phyloP scores from a whole-genome alignment of 1,140 invertebrate species.

The Sminthurinus signatus region DNA sequence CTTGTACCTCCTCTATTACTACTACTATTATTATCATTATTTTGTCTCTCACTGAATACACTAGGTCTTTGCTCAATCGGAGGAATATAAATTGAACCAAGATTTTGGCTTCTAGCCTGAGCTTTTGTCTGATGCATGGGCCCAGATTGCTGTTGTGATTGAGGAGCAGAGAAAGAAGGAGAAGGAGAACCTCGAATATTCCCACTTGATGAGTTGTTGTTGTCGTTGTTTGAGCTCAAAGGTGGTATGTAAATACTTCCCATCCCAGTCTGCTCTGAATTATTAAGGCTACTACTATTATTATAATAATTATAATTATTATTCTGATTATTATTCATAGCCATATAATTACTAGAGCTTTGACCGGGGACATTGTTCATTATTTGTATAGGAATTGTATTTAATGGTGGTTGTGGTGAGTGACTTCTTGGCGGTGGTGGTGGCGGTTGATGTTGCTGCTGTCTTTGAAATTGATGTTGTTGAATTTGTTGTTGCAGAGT shows the following conservation, averaged over 20 bases:
- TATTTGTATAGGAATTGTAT: background rate
- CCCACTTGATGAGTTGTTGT: too few relatives aligned
- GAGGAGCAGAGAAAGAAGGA: constrained; percentile 7
- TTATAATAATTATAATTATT: too few relatives aligned
- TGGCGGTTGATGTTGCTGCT: background rate
- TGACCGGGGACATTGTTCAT: background rate
- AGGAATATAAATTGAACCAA: constrained; percentile 45
- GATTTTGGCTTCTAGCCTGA: constrained; percentile 37
- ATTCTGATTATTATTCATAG: too few relatives aligned
- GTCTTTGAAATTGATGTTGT: constrained; percentile 7
- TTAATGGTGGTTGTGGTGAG: constrained; percentile 37
- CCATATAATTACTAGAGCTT: constrained; percentile 3
- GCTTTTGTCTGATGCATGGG: constrained; percentile 35
- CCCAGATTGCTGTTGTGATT: constrained; percentile 3
- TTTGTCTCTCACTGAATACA: constrained; percentile 12
- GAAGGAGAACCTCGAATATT: too few relatives aligned
- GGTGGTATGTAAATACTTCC: constrained; percentile 19
- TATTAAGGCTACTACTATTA: constrained; percentile 1
- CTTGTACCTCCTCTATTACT: background rate
- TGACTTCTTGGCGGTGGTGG: constrained; percentile 48
- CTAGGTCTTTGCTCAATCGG: constrained; percentile 35
- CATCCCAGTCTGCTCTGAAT: background rate
- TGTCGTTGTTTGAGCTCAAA: too few relatives aligned
- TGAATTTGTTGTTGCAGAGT: constrained; percentile 4
- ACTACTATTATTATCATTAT: constrained; percentile 4